phyloP scores from a whole-genome alignment of 2,888 invertebrate species.

The Callosobruchus maculatus region DNA sequence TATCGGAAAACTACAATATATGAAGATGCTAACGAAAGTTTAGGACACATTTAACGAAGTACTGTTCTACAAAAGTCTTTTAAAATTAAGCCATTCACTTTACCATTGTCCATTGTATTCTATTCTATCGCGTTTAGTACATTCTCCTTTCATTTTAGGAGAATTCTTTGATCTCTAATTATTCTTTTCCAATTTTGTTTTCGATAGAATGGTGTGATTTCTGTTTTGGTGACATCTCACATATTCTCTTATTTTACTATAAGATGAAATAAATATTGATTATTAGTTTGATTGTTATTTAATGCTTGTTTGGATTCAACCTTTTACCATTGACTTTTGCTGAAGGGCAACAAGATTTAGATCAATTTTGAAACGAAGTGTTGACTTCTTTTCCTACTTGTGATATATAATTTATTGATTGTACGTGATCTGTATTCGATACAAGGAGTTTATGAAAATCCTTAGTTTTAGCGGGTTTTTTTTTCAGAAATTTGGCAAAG shows the following conservation, averaged over 20 bases:
- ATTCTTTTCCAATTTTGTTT: neutral
- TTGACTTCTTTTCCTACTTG: conserved; percentile 7
- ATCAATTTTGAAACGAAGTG: neutral
- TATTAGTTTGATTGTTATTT: neutral
- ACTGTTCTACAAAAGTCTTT: too few relatives aligned
- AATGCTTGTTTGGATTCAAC: neutral
- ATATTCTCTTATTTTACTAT: neutral
- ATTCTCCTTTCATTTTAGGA: neutral
- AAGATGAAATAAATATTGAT: neutral
- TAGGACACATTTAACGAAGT: too few relatives aligned
- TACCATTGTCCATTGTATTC: neutral
- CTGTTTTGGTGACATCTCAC: neutral
- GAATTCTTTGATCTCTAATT: neutral
- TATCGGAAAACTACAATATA: too few relatives aligned
- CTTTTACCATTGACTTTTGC: neutral
- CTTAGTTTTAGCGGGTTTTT: too few relatives aligned
- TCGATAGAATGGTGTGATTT: neutral
- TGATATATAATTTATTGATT: neutral
- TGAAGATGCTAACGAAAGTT: too few relatives aligned
- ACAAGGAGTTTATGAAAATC: too few relatives aligned
- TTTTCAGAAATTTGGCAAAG: neutral
- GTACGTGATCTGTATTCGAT: neutral
- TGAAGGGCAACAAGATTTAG: neutral
- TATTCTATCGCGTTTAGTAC: neutral
- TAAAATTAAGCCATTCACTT: too few relatives aligned